These are phyloP conservation scores for Dissostichus mawsoni DNA, from an alignment of 2,113 vertebrate species.

Conservation along the genomic window DNA sequence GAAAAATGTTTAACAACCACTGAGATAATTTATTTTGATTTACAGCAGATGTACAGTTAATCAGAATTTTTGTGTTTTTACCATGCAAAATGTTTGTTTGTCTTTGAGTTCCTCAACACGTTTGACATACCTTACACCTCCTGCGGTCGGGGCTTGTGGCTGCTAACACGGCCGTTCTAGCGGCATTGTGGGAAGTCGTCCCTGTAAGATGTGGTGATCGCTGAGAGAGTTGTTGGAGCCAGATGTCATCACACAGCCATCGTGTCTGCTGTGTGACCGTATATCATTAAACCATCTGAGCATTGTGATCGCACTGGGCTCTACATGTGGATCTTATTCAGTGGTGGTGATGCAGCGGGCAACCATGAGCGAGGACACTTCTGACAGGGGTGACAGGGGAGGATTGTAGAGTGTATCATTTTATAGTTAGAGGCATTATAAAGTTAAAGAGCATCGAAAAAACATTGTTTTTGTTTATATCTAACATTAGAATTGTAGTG, in stretches of 20 bases:
- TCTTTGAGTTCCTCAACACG: slow-evolving; percentile 22
- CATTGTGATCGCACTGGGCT: not conserved
- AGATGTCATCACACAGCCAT: slow-evolving; percentile 3
- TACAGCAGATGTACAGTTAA: slow-evolving; percentile 44
- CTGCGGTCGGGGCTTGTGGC: not conserved
- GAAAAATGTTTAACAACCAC: not conserved
- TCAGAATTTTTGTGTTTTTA: slow-evolving; percentile 30
- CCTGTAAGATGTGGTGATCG: not conserved
- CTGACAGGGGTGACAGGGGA: slow-evolving; percentile 7
- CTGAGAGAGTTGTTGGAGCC: slow-evolving; percentile 4
- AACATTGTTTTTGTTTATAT: too few species aligned
- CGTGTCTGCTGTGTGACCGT: not conserved
- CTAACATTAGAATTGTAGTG: too few species aligned
- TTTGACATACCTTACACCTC: not conserved
- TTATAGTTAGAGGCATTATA: too few species aligned
- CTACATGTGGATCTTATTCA: not conserved
- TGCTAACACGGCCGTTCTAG: not conserved
- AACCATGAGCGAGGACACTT: not conserved
- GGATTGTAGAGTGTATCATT: too few species aligned
- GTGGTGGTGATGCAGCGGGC: not conserved
- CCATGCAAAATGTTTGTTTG: not conserved
- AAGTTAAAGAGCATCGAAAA: too few species aligned
- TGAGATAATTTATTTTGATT: slow-evolving; percentile 9
- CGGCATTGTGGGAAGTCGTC: not conserved
- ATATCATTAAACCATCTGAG: not conserved